Evolutionary conservation across 1,140 invertebrate genomes (phyloP), one percentile per base, ranked within the genome.

Genomic region (Marisa cornuarietis): DNA sequence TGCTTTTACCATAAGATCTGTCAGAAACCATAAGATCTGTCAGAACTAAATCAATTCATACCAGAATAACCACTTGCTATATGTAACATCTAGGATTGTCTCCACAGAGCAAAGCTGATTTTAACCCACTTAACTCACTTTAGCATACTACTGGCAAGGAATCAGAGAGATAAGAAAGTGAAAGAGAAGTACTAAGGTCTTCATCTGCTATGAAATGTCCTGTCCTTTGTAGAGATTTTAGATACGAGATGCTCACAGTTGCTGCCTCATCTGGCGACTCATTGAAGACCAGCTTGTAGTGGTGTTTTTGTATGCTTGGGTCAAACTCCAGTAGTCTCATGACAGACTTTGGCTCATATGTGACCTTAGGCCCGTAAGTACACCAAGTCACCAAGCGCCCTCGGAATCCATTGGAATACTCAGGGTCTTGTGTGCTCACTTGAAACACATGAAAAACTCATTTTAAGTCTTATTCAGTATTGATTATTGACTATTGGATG

Each of bases 261-360:
- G 79, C 62, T 31, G 80, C 58, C 49, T 85, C 83, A 71, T 83
- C 79, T 62, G 69, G 78, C 51, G 71, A 51, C n/a, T 71, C 78
- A 26, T 72, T 79, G 66, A 85, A 79, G 22, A 54, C 66, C 31
- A 85, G 68, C 16, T 61, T 81, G 65, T 85, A 85, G 31, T 73
- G 62, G 61, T 85, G 78, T 76, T 73, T 81, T 51, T 61, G 61
- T 51, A 54, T 65, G 49, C 76, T 76, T 13, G 83, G 83, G 81
- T 85, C 82, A 82, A 82, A 83, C 65, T 74, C 61, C 5, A 85
- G 76, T 13, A 83, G 74, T n/a, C n/a, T 58, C n/a, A 73, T 76
- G 9, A 76, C 76, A 49, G 42, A 72, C 14, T 79, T 61, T 51
- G 76, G 81, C 42, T 71, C 58, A 42, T 79, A 73, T 31, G 76